These are phyloP conservation scores for Pontoporia blainvillei DNA, from an alignment of 2,113 vertebrate species.

Conservation along the genomic window DNA sequence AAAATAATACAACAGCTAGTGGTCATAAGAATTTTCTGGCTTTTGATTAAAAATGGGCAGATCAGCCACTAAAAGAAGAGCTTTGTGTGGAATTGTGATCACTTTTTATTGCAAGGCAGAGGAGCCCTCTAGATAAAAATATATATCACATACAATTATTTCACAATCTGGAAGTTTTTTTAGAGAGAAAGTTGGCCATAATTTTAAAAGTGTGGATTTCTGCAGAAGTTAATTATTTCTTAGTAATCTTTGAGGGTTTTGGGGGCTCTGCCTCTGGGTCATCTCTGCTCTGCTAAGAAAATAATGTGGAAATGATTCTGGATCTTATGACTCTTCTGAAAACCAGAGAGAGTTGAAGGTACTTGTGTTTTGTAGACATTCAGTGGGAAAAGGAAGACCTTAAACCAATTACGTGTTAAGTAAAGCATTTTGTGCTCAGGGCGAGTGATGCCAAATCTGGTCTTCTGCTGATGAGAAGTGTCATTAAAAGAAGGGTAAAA, in stretches of 20 bases:
- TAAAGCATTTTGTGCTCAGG: not conserved
- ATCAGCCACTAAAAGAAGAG: not conserved
- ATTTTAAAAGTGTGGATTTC: not conserved
- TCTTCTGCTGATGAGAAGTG: not conserved
- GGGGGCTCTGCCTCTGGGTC: not conserved
- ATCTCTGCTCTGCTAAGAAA: not conserved
- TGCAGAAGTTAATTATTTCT: not conserved
- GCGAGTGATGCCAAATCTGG: not conserved
- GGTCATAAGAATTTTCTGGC: not conserved
- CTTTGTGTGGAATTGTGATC: not conserved
- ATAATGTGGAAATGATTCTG: not conserved
- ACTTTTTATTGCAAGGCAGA: not conserved
- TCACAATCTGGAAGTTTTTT: not conserved
- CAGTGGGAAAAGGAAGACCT: not conserved
- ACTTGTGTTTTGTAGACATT: not conserved
- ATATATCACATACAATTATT: not conserved
- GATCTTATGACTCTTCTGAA: not conserved
- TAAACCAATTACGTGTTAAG: not conserved
- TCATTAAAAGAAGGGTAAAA: not conserved
- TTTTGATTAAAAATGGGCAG: not conserved
- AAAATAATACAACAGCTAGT: not conserved
- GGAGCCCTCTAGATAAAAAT: not conserved
- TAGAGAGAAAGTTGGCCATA: not conserved
- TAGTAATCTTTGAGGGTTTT: not conserved
- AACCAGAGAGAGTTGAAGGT: not conserved